These are phyloP conservation scores for Celastrina argiolus DNA, from an alignment of 2,888 invertebrate species.

Conservation along the genomic window DNA sequence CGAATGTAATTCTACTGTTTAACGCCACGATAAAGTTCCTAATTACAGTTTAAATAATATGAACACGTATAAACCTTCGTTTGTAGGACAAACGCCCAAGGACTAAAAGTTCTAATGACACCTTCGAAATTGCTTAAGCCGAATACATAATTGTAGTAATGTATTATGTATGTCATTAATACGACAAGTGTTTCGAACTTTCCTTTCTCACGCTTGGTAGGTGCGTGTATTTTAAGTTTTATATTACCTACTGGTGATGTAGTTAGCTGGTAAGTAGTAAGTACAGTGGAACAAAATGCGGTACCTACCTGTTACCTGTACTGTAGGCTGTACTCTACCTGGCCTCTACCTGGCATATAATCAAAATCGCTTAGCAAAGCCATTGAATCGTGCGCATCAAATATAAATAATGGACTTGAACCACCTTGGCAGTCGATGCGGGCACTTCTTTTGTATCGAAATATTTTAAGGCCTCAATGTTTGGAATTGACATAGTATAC, in stretches of 20 bases:
- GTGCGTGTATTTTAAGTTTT: conserved; percentile 5
- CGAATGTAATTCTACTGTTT: not conserved
- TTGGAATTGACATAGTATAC: too few relatives aligned
- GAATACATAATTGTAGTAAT: not conserved
- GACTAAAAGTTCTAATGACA: not conserved
- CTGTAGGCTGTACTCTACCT: too few relatives aligned
- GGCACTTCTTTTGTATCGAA: too few relatives aligned
- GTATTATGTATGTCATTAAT: conserved; percentile 7
- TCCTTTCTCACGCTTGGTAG: not conserved
- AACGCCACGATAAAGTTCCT: not conserved
- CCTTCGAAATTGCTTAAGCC: conserved; percentile 11
- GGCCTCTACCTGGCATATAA: too few relatives aligned
- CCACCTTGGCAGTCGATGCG: too few relatives aligned
- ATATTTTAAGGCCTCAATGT: too few relatives aligned
- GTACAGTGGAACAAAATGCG: not conserved
- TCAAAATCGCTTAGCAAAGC: too few relatives aligned
- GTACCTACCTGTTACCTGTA: too few relatives aligned
- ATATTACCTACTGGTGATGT: not conserved
- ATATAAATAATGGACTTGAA: too few relatives aligned
- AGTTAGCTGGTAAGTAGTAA: too few relatives aligned
- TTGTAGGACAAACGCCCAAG: not conserved
- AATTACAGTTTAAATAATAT: not conserved
- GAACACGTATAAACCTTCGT: not conserved
- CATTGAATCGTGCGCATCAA: too few relatives aligned
- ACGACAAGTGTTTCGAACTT: conserved; percentile 5